Evolutionary conservation across 2,888 invertebrate species (phyloP), one percentile per base, ranked within the genome.

Genomic region (Nycteola revayana): DNA sequence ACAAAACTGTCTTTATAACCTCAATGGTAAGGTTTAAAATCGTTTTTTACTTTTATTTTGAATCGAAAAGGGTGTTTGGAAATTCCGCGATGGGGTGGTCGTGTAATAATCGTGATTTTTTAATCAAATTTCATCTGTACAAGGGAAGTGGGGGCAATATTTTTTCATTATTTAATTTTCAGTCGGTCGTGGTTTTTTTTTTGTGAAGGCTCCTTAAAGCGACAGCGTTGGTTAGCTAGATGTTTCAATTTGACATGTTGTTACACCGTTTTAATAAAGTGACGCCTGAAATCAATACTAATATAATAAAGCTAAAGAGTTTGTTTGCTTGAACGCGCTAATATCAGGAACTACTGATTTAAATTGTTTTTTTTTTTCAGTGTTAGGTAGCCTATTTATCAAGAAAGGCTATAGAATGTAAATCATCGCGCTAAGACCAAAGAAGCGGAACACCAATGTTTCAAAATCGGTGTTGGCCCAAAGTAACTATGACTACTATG

Each of bases 21-120:
- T 1, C 0, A 7, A 0, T 1, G 7, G 41, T 65, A 76, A 33
- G 42, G 63, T 36, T 29, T 6, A 48, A 8, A 45, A 25, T 72
- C 2, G 40, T 10, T 10, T 45, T 48, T 0, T 11, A 25, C 8
- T 20, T 8, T 1, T 9, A 3, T 17, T 43, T 55, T 32, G 26
- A 29, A 11, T 50, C 33, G 41, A 28, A 49, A 42, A 40, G 54
- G 52, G 49, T 68, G 49, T 53, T 54, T 60, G 66, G 74, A 66
- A 65, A 68, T 70, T 72, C 74, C 71, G 62, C 74, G 61, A 69
- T 70, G 75, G 83, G 84, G 78, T 58, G 77, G 78, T 62, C 62
- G 65, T 72, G 86, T 85, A 89, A 88, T 89, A 88, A 89, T 89
- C 89, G 89, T 89, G 89, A 89, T 89, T 89, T 89, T 89, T 89